These are phyloP conservation scores for Drosophila nigrodunni DNA, from an alignment of 1,140 invertebrate genomes.

Conservation along the genomic window DNA sequence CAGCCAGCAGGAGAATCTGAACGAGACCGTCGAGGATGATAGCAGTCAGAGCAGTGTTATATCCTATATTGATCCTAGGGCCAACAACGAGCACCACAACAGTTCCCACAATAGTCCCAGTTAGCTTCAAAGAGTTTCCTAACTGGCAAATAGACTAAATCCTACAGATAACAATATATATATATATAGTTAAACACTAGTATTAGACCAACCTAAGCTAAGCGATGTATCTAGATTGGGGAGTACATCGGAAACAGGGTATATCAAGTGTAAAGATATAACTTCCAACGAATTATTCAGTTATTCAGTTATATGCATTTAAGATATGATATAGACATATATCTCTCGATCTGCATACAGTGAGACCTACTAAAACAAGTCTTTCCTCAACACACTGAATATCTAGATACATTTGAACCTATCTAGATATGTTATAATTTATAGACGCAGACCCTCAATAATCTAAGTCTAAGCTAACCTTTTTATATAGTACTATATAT, in stretches of 20 bases:
- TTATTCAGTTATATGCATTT: too few species aligned
- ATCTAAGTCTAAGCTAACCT: background rate
- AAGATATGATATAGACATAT: too few species aligned
- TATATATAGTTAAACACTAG: background rate
- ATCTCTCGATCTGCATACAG: background rate
- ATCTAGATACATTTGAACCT: background rate
- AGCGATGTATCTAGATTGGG: background rate
- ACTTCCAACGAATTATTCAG: too few species aligned
- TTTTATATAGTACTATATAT: slow-evolving; percentile 20
- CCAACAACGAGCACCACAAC: slow-evolving; percentile 40
- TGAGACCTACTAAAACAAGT: background rate
- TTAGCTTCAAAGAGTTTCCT: slow-evolving; percentile 34
- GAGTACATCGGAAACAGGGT: background rate
- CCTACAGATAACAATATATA: slow-evolving; percentile 8
- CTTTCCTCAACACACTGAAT: background rate
- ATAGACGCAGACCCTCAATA: slow-evolving; percentile 9
- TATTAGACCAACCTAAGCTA: background rate
- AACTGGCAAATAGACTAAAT: slow-evolving; percentile 10
- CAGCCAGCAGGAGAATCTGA: slow-evolving; percentile 43
- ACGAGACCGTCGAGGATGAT: slow-evolving; percentile 80
- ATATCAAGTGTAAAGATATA: background rate
- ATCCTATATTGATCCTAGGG: slow-evolving; percentile 82
- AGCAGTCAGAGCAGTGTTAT: slow-evolving; percentile 84
- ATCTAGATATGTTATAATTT: slow-evolving; percentile 7
- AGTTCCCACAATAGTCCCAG: slow-evolving; percentile 41